These are phyloP conservation scores for Scrobipalpa costella DNA, from an alignment of 2,888 invertebrate species.

Conservation along the genomic window DNA sequence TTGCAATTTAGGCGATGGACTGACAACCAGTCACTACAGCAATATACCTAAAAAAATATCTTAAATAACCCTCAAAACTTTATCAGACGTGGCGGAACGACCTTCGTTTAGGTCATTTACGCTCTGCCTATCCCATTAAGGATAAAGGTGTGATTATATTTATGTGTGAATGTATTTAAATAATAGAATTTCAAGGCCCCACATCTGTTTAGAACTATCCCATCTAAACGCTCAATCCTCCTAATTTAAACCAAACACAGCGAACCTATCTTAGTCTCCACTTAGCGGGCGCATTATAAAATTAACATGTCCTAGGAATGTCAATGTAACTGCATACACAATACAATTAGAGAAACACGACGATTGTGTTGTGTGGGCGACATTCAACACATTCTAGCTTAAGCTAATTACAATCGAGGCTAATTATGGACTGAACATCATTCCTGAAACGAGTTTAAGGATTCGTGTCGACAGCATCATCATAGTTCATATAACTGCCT, in stretches of 20 bases:
- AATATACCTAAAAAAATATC: too few relatives aligned
- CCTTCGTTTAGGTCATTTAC: too few relatives aligned
- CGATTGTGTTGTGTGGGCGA: conserved; percentile 23
- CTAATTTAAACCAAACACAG: background rate
- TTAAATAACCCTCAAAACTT: too few relatives aligned
- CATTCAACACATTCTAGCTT: conserved; percentile 10
- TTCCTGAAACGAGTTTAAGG: background rate
- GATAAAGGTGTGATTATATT: too few relatives aligned
- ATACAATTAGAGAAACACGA: conserved; percentile 29
- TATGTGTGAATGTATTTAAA: too few relatives aligned
- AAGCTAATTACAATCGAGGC: background rate
- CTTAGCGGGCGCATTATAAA: conserved; percentile 24
- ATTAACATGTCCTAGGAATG: conserved; percentile 30
- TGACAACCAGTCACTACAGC: too few relatives aligned
- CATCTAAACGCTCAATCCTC: background rate
- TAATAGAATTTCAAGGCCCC: too few relatives aligned
- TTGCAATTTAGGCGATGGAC: too few relatives aligned
- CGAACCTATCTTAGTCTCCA: conserved; percentile 11
- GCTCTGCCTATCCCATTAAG: too few relatives aligned
- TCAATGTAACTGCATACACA: conserved; percentile 29
- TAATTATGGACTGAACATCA: background rate
- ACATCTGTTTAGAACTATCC: background rate
- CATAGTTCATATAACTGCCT: too few relatives aligned
- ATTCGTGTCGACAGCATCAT: too few relatives aligned
- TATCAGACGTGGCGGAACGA: too few relatives aligned